Evolutionary conservation across 2,888 invertebrate species (phyloP).

Genomic region (Thereva unica): DNA sequence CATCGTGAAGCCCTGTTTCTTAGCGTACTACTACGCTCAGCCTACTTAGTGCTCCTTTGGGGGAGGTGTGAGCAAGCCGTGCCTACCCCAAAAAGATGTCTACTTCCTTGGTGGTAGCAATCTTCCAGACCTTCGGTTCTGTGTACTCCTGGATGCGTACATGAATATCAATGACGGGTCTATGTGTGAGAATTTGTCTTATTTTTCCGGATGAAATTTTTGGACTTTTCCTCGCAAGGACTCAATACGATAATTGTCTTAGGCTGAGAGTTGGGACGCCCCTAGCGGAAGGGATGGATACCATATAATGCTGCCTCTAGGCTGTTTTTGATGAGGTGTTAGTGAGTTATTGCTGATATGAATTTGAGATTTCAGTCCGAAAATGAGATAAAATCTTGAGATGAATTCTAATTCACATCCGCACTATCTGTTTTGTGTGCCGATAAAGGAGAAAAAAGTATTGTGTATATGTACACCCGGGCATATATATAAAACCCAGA

Average conservation of each 20-base stretch:
- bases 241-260: slow-evolving; percentile 36
- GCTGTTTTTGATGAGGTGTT: slow-evolving; percentile 36
- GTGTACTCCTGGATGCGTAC: slow-evolving; percentile 28
- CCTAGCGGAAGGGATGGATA: slow-evolving; percentile 10
- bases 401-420: slow-evolving; percentile 25
- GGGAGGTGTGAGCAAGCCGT: too few relatives aligned
- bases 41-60: too few relatives aligned
- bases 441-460: too few relatives aligned
- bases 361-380: slow-evolving; percentile 34
- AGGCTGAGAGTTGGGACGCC: slow-evolving; percentile 19
- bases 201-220: slow-evolving; percentile 35
- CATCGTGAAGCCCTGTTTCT: slow-evolving; percentile 23
- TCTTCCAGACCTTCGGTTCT: slow-evolving; percentile 29
- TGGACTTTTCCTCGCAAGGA: slow-evolving; percentile 31
- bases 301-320: slow-evolving; percentile 24
- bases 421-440: too few relatives aligned
- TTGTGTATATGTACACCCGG: too few relatives aligned
- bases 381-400: slow-evolving; percentile 33
- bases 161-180: slow-evolving; percentile 32
- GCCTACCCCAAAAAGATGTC: slow-evolving; percentile 6
- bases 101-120: slow-evolving; percentile 28
- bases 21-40: slow-evolving; percentile 12
- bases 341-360: slow-evolving; percentile 37
- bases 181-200: slow-evolving; percentile 35
- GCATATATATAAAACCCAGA: too few relatives aligned